Evolutionary conservation across 1,140 invertebrate genomes (phyloP), one percentile per base, ranked within the genome.

Genomic region (Choristoneura fumiferana): DNA sequence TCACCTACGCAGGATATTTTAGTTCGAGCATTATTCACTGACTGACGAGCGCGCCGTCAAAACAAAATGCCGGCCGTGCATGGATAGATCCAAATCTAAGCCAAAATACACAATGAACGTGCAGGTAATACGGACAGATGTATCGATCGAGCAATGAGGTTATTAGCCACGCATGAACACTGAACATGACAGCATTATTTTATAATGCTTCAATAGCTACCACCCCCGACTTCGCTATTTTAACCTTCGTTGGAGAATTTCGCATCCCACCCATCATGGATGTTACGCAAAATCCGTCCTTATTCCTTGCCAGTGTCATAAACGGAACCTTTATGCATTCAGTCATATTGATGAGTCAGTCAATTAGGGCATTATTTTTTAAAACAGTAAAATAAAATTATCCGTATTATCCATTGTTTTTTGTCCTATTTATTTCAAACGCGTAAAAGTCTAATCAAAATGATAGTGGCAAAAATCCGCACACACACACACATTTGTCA

Each of bases 381-480:
- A n/a, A n/a, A n/a, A n/a, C n/a, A n/a, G n/a, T n/a, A n/a, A n/a
- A n/a, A n/a, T n/a, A n/a, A n/a, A n/a, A n/a, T n/a, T n/a, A n/a
- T n/a, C n/a, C n/a, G n/a, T n/a, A n/a, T n/a, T n/a, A n/a, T n/a
- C n/a, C n/a, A n/a, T n/a, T n/a, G n/a, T n/a, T n/a, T n/a, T n/a
- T n/a, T n/a, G n/a, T 54, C 66, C 65, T 69, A 62, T 69, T 67
- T 58, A 61, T 63, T 61, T 67, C 57, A 29, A 29, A 29, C 22
- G 22, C 6, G 22, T 29, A 2, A 29, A 29, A 2, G 22, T 2
- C 22, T 29, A 29, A 29, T 29, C 22, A 29, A 34, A 53, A 12
- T 12, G 49, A 63, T 63, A 65, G 54, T 61, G 60, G 61, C 29
- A 54, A 61, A 61, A 54, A 56, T 61, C 22, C 38, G 54, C 60